Evolutionary conservation across 1,140 invertebrate genomes (phyloP).

Genomic region (Drosophila santomea): DNA sequence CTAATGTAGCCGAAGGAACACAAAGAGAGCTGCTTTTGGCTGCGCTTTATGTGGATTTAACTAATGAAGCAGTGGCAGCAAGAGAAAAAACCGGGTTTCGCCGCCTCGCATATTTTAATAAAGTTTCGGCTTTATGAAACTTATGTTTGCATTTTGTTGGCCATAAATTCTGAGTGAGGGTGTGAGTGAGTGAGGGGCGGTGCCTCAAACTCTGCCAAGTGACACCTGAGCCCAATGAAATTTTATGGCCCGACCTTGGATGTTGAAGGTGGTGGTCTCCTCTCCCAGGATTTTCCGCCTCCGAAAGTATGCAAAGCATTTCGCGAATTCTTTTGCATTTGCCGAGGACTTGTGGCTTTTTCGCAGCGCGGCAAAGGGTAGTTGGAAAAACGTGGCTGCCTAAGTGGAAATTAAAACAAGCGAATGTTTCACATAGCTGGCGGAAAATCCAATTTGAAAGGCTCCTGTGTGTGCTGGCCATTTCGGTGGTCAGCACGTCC

Average conservation of each 20-base stretch:
- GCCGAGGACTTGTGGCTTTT: conserved; percentile 4
- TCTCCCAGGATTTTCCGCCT: background rate
- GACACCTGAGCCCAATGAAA: conserved; percentile 66
- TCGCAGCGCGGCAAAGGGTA: conserved; percentile 7
- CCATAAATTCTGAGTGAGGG: conserved; percentile 70
- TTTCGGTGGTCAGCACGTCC: conserved; percentile 13
- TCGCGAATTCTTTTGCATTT: conserved; percentile 15
- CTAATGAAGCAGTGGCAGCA: conserved; percentile 65
- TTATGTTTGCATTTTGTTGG: conserved; percentile 75
- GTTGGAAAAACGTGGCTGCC: conserved; percentile 35
- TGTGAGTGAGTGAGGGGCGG: too few relatives aligned
- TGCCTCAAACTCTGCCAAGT: conserved; percentile 29
- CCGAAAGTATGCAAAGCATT: conserved; percentile 35
- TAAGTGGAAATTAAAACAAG: conserved; percentile 37
- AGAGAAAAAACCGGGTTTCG: conserved; percentile 8
- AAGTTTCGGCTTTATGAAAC: conserved; percentile 61
- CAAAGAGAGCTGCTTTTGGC: conserved; percentile 42
- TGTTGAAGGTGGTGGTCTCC: background rate
- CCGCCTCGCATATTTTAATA: conserved; percentile 77
- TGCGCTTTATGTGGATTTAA: conserved; percentile 80
- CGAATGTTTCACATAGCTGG: conserved; percentile 1
- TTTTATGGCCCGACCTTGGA: conserved; percentile 57
- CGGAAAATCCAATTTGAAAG: conserved; percentile 41
- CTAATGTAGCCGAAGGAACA: conserved; percentile 44
- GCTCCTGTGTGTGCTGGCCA: conserved; percentile 8